Conservation (phyloP, 2,113 vertebrate genomes). For the Synchiropus splendidus region DNA sequence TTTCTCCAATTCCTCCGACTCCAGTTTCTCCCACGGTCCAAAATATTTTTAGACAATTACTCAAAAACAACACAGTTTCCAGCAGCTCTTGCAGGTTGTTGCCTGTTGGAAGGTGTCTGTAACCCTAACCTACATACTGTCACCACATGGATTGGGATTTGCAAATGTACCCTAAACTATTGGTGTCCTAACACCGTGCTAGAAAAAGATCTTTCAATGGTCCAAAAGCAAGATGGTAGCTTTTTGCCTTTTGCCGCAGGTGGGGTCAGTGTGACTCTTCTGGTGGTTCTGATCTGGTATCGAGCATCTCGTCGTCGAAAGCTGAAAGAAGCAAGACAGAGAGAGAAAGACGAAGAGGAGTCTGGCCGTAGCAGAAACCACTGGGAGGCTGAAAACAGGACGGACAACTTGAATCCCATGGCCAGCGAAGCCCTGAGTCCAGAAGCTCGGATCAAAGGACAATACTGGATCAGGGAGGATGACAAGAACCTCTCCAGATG, state of each 20-base stretch:
- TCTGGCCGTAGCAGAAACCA: slow-evolving; percentile 26
- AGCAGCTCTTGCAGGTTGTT: too few species aligned
- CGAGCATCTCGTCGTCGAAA: slow-evolving; percentile 30
- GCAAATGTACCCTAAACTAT: too few species aligned
- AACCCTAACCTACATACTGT: too few species aligned
- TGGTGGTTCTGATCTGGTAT: slow-evolving; percentile 37
- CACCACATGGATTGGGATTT: too few species aligned
- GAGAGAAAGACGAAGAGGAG: slow-evolving; percentile 31
- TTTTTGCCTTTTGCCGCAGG: slow-evolving; percentile 43
- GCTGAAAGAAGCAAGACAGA: slow-evolving; percentile 21
- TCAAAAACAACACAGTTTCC: too few species aligned
- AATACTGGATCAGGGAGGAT: slow-evolving; percentile 6
- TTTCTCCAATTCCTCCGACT: too few species aligned
- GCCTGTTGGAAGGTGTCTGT: too few species aligned
- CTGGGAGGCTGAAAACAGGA: slow-evolving; percentile 8
- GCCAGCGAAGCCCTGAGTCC: slow-evolving; percentile 6
- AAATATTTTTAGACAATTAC: too few species aligned
- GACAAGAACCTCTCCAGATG: slow-evolving; percentile 12
- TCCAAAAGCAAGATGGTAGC: too few species aligned
- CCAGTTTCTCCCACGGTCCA: too few species aligned
- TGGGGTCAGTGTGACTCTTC: slow-evolving; percentile 51
- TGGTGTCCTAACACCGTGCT: too few species aligned
- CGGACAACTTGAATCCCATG: slow-evolving; percentile 10
- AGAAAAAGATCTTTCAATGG: too few species aligned
- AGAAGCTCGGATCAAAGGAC: slow-evolving; percentile 5